phyloP scores from a whole-genome alignment of 2,888 invertebrate genomes.

The Leucophora obtusa region DNA sequence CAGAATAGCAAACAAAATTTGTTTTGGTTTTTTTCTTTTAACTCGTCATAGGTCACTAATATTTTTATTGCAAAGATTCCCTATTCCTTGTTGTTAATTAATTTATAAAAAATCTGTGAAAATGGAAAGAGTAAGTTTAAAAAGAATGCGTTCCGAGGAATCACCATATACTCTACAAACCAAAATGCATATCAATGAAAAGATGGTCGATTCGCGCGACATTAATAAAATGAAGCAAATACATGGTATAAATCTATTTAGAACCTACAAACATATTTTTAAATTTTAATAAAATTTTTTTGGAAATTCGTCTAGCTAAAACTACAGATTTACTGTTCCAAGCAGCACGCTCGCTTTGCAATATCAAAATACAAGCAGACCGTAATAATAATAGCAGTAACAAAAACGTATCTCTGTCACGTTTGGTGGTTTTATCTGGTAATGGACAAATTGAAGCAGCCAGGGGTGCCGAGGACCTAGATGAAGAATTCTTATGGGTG shows the following conservation, averaged over 20 bases:
- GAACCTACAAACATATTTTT: background rate
- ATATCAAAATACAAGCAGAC: slow-evolving; percentile 22
- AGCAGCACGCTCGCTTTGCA: slow-evolving; percentile 65
- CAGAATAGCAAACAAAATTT: too few species aligned
- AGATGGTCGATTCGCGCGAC: slow-evolving; percentile 67
- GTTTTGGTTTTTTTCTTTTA: too few species aligned
- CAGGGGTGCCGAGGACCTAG: slow-evolving; percentile 61
- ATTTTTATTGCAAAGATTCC: background rate
- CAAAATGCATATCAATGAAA: slow-evolving; percentile 71
- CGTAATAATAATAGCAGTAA: background rate
- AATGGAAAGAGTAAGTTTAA: slow-evolving; percentile 53
- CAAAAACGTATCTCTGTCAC: slow-evolving; percentile 52
- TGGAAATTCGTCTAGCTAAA: slow-evolving; percentile 67
- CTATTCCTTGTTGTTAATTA: background rate
- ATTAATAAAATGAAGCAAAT: slow-evolving; percentile 70
- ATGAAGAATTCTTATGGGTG: slow-evolving; percentile 66
- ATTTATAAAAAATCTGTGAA: background rate
- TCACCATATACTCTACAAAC: slow-evolving; percentile 64
- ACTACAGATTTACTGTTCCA: slow-evolving; percentile 70
- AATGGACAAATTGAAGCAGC: slow-evolving; percentile 68
- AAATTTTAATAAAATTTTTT: background rate
- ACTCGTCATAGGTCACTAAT: background rate
- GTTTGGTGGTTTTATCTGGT: slow-evolving; percentile 68
- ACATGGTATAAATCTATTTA: slow-evolving; percentile 66
- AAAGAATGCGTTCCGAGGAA: slow-evolving; percentile 64